Conservation (phyloP, 30 jellyfish, hydroid and myxozoan genomes). For the Turritopsis dohrnii region DNA sequence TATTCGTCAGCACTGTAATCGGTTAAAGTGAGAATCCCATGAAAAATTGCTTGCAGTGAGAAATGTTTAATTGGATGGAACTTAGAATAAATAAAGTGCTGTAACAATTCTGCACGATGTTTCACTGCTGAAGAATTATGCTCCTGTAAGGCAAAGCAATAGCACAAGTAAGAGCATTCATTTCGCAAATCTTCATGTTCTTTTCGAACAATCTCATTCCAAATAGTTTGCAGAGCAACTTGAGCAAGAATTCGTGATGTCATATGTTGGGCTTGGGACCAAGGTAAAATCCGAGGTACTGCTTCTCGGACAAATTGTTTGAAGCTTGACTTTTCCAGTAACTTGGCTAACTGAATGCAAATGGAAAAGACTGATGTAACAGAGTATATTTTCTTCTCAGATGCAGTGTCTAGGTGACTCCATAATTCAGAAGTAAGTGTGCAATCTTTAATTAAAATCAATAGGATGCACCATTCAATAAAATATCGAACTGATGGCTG, state of each 20-base stretch:
- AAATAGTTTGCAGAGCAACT: conserved; percentile 41
- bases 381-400: conserved; percentile 60
- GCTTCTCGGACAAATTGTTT: conserved; percentile 51
- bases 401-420: conserved; percentile 54
- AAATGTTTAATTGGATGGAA: conserved; percentile 65
- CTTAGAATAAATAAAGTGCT: conserved; percentile 42
- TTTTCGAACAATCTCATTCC: conserved; percentile 56
- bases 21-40: conserved; percentile 47
- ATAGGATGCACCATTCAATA: conserved; percentile 69
- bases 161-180: conserved; percentile 29
- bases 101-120: conserved; percentile 43
- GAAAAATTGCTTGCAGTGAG: conserved; percentile 64
- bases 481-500: conserved; percentile 83
- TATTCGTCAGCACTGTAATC: conserved; percentile 64
- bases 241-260: conserved; percentile 81
- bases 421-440: conserved; percentile 29
- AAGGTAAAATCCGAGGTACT: conserved; percentile 48
- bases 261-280: conserved; percentile 96
- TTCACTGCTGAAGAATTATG: conserved; percentile 65
- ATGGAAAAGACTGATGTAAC: conserved; percentile 57
- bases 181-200: conserved; percentile 16
- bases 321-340: conserved; percentile 42
- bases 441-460: conserved; percentile 36
- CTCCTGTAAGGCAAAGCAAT: conserved; percentile 52
- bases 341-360: conserved; percentile 46